Conservation (phyloP, 2,888 invertebrate genomes). For the Metacarcinus magister region DNA sequence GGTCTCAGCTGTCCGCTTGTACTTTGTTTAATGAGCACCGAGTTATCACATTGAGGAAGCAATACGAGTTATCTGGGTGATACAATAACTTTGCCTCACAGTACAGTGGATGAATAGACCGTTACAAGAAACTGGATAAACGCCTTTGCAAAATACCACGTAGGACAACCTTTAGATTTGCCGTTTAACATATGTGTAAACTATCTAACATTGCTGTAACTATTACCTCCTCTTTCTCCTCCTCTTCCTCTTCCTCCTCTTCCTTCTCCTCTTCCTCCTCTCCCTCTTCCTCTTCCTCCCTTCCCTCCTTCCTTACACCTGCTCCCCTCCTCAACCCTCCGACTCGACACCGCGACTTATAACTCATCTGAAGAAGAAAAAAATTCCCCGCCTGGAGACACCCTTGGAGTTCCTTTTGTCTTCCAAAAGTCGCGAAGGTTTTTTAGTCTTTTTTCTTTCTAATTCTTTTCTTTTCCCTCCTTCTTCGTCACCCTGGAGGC, state of each 20-base stretch:
- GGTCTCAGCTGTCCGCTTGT: neutral
- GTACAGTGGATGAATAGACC: too few relatives aligned
- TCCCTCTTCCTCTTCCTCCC: neutral
- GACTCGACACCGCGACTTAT: neutral
- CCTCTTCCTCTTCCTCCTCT: neutral
- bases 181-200: neutral
- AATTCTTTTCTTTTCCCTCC: constrained; percentile 4
- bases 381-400: neutral
- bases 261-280: neutral
- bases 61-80: too few relatives aligned
- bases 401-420: neutral
- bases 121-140: too few relatives aligned
- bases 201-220: neutral
- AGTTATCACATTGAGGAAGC: too few relatives aligned
- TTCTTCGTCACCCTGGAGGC: constrained; percentile 5
- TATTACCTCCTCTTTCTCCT: neutral
- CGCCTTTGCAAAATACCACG: too few relatives aligned
- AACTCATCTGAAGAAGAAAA: neutral
- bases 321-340: neutral
- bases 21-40: neutral
- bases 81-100: too few relatives aligned
- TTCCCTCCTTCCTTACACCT: neutral
- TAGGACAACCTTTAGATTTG: neutral
- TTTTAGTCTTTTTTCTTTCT: neutral
- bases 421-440: neutral